Conservation (phyloP, 2,888 invertebrate genomes). For the Torymus auratus region DNA sequence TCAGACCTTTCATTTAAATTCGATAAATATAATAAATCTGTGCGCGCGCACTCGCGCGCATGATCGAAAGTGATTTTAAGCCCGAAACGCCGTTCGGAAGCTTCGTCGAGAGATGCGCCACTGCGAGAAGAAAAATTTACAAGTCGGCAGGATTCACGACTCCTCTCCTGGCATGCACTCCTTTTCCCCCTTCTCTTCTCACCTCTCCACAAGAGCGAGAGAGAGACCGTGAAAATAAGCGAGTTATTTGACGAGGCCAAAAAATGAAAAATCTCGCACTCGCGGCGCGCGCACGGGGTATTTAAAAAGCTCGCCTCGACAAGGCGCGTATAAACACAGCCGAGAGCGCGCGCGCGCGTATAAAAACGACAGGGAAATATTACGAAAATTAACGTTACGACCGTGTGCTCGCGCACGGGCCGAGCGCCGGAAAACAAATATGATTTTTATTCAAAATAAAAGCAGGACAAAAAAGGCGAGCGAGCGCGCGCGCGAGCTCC, state of each 20-base stretch:
- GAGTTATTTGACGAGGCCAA: constrained; percentile 54
- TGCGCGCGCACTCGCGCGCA: constrained; percentile 43
- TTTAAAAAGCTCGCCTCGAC: constrained; percentile 51
- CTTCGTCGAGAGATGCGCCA: not conserved
- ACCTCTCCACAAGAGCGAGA: not conserved
- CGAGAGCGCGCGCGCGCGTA: constrained; percentile 21
- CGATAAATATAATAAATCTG: constrained; percentile 45
- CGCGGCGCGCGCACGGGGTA: constrained; percentile 7
- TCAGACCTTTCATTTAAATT: constrained; percentile 30
- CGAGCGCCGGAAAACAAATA: constrained; percentile 56
- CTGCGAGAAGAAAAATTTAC: constrained; percentile 54
- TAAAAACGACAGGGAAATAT: constrained; percentile 60
- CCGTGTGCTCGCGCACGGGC: not conserved
- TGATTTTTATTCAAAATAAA: constrained; percentile 59
- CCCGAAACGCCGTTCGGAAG: constrained; percentile 20
- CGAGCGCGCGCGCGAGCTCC: constrained; percentile 18
- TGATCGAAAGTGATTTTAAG: constrained; percentile 54
- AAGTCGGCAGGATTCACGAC: constrained; percentile 27
- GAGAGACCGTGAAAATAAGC: constrained; percentile 54
- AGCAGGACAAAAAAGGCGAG: constrained; percentile 36
- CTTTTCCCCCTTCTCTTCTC: not conserved
- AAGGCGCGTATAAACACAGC: constrained; percentile 41
- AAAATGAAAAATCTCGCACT: constrained; percentile 47
- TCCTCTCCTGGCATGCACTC: not conserved
- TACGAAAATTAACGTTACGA: constrained; percentile 59